Evolutionary conservation across 2,113 vertebrate species (phyloP), one percentile per base, ranked within the genome.

Genomic region (Mastomys coucha): DNA sequence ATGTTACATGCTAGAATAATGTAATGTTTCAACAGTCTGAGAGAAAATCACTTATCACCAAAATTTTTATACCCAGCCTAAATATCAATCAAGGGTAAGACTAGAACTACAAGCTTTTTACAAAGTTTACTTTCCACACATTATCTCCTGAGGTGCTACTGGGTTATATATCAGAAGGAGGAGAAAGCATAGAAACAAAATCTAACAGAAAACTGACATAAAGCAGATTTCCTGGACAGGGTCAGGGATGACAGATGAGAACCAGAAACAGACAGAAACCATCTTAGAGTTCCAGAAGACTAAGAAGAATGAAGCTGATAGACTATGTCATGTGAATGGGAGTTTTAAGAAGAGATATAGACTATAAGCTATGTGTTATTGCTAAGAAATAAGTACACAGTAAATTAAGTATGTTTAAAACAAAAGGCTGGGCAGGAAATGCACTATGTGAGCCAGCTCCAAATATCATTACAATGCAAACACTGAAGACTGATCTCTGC

Each of bases 31-130:
- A 94, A 42, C 76, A 69, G 58, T 60, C 58, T 31, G 26, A 91
- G 76, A 76, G 26, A 56, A 80, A 82, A 72, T 75, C 19, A 67
- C 39, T 76, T 88, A 53, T 19, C 73, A 53, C 42, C 13, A 56
- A 84, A 60, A 94, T 70, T 88, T 88, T 20, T 76, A 69, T 76
- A 69, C 58, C 51, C 60, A 96, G 19, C 39, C 69, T 76, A 88
- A 80, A 7, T 80, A 56, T 80, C 31, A 53, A 56, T 36, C 2
- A 2, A 36, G 51, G 33, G 5, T 80, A 22, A 42, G 14, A 17
- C 4, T 4, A 88, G 76, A 60, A 89, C 76, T 69, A 69, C 82
- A 2, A 45, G 20, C 76, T 49, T 89, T 88, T 94, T 65, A 63
- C 28, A 77, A 53, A 73, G 80, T 73, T 51, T 65, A 86, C 22